Evolutionary conservation across 2,888 invertebrate species (phyloP), one percentile per base, ranked within the genome.

Genomic region (Synanthedon formicaeformis): DNA sequence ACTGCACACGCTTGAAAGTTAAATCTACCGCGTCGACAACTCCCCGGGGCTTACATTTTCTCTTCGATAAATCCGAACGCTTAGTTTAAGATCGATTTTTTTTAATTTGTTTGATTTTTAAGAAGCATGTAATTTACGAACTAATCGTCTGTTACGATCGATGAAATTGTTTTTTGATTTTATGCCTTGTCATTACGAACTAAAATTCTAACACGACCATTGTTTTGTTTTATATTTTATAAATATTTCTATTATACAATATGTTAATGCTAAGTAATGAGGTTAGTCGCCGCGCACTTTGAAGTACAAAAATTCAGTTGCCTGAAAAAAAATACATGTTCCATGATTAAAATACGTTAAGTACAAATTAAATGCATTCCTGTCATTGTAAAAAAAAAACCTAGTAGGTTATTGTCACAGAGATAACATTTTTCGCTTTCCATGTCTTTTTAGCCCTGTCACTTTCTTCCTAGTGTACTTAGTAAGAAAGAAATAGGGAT

Each of bases 231-330:
- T 16, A 14, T 49, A 49, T 18, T 49, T 16, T 18, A 49, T n/a
- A 14, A 49, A 49, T 45, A n/a, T 49, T 49, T 16, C 13, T 49
- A 49, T 11, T 2, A 49, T 23, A 23, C 23, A 23, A 23, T 49
- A 12, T 49, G 12, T 13, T 49, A 16, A 16, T 49, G 23, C 23
- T 16, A 49, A 10, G 12, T 23, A 49, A 49, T 16, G 49, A 45
- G 13, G 73, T 78, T 71, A 67, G 72, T 67, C 61, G 67, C 62
- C 66, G 61, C 71, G 81, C 86, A 84, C 84, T 78, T 65, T 63
- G 73, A 62, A 85, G 86, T 84, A 86, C 85, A 85, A 82, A 34
- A 81, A 61, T 65, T 65, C 62, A 60, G 65, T 65, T 70, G 69
- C 71, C 70, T 66, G 63, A 64, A 67, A 64, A 23, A 23, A 18